A percentile compares a stretch with the other conserved stretches of the same genome.
These are phyloP conservation scores for Lepidochitona cinerea DNA, from an alignment of 2,888 invertebrate genomes.

Conservation along the genomic window DNA sequence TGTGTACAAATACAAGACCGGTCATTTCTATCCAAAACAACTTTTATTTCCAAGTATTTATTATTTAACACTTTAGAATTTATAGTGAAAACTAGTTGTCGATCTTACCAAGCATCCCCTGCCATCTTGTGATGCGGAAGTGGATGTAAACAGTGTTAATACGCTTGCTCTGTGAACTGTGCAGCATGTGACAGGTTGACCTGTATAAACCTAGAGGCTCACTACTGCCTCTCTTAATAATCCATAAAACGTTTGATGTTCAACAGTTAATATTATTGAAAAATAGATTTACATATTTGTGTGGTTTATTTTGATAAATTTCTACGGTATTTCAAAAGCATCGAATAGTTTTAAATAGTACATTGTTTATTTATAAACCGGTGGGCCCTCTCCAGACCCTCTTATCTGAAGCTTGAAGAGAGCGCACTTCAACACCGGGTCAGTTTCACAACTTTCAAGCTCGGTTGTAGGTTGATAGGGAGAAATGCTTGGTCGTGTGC, in stretches of 20 bases:
- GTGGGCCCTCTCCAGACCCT: not conserved
- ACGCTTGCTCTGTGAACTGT: slow-evolving; percentile 20
- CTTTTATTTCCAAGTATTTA: too few species aligned
- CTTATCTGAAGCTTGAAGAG: not conserved
- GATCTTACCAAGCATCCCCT: slow-evolving; percentile 42
- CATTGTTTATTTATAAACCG: not conserved
- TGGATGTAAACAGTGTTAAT: slow-evolving; percentile 2
- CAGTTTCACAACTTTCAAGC: not conserved
- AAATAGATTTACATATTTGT: too few species aligned
- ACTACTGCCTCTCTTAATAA: too few species aligned
- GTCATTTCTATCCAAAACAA: too few species aligned
- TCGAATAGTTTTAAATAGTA: not conserved
- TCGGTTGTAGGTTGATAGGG: not conserved
- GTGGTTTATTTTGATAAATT: too few species aligned
- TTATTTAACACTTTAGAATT: not conserved
- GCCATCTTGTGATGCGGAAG: slow-evolving; percentile 43
- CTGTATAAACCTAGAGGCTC: not conserved
- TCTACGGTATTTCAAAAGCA: not conserved
- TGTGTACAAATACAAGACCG: too few species aligned
- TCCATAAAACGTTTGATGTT: too few species aligned
- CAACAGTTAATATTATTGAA: too few species aligned
- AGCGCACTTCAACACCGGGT: not conserved
- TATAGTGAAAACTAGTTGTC: not conserved
- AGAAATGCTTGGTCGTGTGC: slow-evolving; percentile 1
- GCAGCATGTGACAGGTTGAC: not conserved